These are phyloP conservation scores for Polietes domitor DNA, from an alignment of 2,888 invertebrate genomes.

Conservation along the genomic window DNA sequence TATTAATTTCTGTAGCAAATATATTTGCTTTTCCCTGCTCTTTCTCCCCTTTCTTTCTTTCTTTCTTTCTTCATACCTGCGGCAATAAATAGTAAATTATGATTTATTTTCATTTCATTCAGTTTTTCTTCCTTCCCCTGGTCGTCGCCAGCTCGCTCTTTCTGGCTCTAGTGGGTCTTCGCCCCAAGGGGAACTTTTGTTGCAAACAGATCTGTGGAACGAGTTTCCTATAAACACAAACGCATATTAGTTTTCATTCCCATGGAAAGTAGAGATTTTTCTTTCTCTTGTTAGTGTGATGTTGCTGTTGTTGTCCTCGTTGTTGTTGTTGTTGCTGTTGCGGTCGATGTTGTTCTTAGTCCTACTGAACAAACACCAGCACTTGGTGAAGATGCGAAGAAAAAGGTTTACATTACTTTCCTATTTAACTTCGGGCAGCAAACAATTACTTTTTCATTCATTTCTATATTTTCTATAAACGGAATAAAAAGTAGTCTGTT, in stretches of 20 bases:
- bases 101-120: slow-evolving; percentile 35
- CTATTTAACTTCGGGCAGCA: slow-evolving; percentile 61
- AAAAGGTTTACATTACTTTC: slow-evolving; percentile 54
- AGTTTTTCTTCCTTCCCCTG: neutral
- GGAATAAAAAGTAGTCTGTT: slow-evolving; percentile 20
- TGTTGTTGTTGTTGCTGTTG: neutral
- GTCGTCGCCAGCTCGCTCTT: neutral
- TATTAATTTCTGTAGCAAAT: slow-evolving; percentile 24
- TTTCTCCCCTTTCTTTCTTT: no score
- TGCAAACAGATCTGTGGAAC: slow-evolving; percentile 11
- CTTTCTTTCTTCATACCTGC: neutral
- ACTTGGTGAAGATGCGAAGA: slow-evolving; percentile 37
- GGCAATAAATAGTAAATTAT: slow-evolving; percentile 34
- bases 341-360: neutral
- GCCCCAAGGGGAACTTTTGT: neutral
- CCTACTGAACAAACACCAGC: slow-evolving; percentile 52
- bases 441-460: slow-evolving; percentile 53
- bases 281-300: neutral
- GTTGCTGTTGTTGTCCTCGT: neutral
- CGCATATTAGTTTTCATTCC: slow-evolving; percentile 37
- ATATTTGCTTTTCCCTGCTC: slow-evolving; percentile 10
- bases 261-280: neutral
- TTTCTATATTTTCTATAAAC: slow-evolving; percentile 32
- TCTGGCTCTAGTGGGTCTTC: neutral
- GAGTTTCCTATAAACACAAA: slow-evolving; percentile 25